Conservation (phyloP, 2,113 vertebrate species). For the Pterophyllum scalare region DNA sequence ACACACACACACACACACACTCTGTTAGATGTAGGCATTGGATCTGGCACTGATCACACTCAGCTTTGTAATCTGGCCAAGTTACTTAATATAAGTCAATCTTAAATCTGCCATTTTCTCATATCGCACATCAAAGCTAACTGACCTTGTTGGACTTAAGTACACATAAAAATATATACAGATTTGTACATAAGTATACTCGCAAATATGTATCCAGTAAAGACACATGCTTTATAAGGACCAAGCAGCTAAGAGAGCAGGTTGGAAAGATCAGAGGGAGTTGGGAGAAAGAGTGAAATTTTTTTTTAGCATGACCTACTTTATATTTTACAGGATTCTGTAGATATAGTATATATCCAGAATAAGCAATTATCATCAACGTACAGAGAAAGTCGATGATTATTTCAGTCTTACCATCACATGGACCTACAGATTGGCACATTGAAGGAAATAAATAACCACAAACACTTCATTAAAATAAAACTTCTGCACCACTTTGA, state of each 20-base stretch:
- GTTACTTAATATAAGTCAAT: background rate
- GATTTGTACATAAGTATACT: background rate
- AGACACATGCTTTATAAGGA: background rate
- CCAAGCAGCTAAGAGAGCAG: background rate
- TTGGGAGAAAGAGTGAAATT: background rate
- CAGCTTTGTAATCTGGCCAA: background rate
- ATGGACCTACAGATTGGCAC: background rate
- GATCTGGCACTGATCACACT: background rate
- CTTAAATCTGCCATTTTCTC: background rate
- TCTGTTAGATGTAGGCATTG: constrained; percentile 9
- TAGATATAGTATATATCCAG: background rate
- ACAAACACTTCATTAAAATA: background rate
- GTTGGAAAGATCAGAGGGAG: background rate
- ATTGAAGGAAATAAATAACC: background rate
- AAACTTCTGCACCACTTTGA: background rate
- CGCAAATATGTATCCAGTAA: background rate
- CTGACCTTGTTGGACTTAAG: background rate
- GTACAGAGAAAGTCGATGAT: background rate
- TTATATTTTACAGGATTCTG: background rate
- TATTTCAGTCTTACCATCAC: background rate
- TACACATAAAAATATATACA: background rate
- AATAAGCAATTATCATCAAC: background rate
- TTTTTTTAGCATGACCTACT: background rate
- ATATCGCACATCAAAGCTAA: background rate
- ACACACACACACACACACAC: background rate